A percentile compares a stretch with the other conserved stretches of the same genome.
These are phyloP conservation scores for rat (Rattus norvegicus) DNA, from an alignment of 2,113 vertebrate species.

Conservation along the genomic window DNA sequence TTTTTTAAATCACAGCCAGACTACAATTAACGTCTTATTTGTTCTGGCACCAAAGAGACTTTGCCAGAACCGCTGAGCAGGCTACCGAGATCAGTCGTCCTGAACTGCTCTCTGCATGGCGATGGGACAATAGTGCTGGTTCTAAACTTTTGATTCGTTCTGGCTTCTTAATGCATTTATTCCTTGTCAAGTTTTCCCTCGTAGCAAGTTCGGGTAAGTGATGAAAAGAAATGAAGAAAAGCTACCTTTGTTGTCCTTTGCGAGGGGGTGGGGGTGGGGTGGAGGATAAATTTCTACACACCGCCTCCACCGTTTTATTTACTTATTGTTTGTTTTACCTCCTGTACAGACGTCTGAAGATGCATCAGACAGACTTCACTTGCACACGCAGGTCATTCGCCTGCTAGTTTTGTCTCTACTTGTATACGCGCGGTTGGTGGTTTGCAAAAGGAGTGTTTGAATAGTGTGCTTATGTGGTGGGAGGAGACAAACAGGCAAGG, in stretches of 20 bases:
- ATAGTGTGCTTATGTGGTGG: not conserved
- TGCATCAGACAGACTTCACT: conserved; percentile 45
- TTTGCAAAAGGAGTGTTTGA: conserved; percentile 53
- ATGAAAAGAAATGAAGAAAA: not conserved
- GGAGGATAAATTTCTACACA: not conserved
- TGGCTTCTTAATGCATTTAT: conserved; percentile 42
- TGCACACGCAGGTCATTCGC: conserved; percentile 25
- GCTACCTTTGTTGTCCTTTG: not conserved
- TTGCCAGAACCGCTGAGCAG: conserved; percentile 14
- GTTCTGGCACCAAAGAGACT: conserved; percentile 69
- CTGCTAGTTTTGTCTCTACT: conserved; percentile 9
- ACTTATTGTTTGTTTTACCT: not conserved
- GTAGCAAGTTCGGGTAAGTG: conserved; percentile 55
- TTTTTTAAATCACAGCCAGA: conserved; percentile 70
- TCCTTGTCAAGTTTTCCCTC: conserved; percentile 70
- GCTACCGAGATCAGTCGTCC: conserved; percentile 59
- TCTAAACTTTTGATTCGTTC: conserved; percentile 68
- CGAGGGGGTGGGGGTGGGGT: no score
- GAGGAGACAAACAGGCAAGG: conserved; percentile 47
- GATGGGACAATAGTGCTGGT: conserved; percentile 53
- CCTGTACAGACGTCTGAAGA: not conserved
- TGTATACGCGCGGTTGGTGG: conserved; percentile 14
- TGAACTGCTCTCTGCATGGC: conserved; percentile 60
- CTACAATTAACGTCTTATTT: conserved; percentile 82
- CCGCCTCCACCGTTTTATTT: not conserved